These are phyloP conservation scores for Pomatorhinus ruficollis DNA, from an alignment of 2,113 vertebrate genomes.

Conservation along the genomic window DNA sequence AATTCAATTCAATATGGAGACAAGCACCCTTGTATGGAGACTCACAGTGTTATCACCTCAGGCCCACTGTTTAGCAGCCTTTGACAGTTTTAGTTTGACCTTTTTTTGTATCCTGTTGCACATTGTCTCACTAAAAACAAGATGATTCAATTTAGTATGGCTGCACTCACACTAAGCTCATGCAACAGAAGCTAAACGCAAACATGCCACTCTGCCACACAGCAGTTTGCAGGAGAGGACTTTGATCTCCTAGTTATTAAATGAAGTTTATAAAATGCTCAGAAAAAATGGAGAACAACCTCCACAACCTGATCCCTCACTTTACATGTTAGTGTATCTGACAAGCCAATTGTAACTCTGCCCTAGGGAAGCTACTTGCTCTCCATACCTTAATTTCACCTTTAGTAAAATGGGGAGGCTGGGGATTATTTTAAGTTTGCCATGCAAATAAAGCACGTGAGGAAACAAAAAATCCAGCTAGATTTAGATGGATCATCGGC, in stretches of 20 bases:
- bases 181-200: not conserved
- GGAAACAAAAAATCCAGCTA: not conserved
- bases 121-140: not conserved
- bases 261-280: not conserved
- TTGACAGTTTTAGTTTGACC: not conserved
- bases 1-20: not conserved
- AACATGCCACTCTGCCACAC: not conserved
- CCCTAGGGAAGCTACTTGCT: not conserved
- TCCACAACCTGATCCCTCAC: not conserved
- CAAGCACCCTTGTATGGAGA: not conserved
- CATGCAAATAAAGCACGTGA: not conserved
- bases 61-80: not conserved
- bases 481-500: not conserved
- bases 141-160: not conserved
- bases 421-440: not conserved
- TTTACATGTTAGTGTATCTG: not conserved
- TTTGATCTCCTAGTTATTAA: not conserved
- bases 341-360: not conserved
- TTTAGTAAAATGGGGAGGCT: not conserved
- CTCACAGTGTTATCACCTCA: not conserved
- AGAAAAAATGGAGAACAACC: not conserved
- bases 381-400: not conserved
- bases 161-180: not conserved
- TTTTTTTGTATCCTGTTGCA: not conserved
- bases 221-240: not conserved